Percentiles rank a stretch among this genome's conserved stretches.
phyloP scores from a whole-genome alignment of 2,888 invertebrate genomes.

The Pristionchus mayeri region DNA sequence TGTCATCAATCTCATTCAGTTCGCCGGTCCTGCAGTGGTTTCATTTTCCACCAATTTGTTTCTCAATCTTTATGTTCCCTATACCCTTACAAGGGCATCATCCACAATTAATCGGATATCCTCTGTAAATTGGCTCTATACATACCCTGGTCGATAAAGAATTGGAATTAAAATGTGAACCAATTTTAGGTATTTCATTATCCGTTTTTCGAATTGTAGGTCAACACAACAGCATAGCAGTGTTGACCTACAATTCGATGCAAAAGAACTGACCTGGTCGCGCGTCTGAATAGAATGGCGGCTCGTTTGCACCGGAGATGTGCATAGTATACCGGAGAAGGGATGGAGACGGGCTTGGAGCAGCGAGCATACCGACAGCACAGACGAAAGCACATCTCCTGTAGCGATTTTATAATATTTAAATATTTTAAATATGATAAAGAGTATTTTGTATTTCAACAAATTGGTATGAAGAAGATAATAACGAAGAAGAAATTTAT shows the following conservation, averaged over 20 bases:
- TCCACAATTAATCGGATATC: too few species aligned
- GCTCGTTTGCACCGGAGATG: constrained; percentile 99
- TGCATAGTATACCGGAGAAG: constrained; percentile 98
- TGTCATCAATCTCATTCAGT: background rate
- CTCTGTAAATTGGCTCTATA: too few species aligned
- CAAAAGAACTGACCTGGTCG: constrained; percentile 49
- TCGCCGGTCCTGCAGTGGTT: background rate
- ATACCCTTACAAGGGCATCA: too few species aligned
- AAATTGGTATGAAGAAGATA: too few species aligned
- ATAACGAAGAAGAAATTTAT: too few species aligned
- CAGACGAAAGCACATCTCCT: constrained; percentile 62
- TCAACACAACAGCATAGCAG: too few species aligned
- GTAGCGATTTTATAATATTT: background rate
- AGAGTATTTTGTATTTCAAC: background rate
- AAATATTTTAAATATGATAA: background rate
- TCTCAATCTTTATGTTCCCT: too few species aligned
- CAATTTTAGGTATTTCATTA: too few species aligned
- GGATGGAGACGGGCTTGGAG: constrained; percentile 97
- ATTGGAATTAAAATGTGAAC: background rate
- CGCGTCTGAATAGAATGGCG: constrained; percentile 78
- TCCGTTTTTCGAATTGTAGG: too few species aligned
- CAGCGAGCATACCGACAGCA: constrained; percentile 59
- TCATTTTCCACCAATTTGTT: background rate
- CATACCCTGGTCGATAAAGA: too few species aligned
- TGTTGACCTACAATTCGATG: too few species aligned